Evolutionary conservation across 2,113 vertebrate species (phyloP).

Genomic region (Spea multiplicata): DNA sequence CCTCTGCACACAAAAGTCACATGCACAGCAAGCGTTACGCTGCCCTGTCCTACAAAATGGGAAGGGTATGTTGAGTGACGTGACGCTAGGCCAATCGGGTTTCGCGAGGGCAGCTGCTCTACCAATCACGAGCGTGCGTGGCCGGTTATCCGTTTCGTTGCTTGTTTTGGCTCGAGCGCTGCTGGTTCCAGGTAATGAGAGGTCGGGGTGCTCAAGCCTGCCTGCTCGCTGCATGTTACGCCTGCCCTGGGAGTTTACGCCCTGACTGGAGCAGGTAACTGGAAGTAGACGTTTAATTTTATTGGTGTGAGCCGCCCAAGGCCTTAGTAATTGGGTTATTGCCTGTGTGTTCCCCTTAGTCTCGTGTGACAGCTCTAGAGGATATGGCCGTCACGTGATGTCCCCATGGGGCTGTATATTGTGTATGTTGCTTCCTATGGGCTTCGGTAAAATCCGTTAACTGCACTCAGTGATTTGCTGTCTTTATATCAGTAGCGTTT

Average conservation of each 20-base stretch:
- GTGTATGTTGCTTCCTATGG: too few relatives aligned
- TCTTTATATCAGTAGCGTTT: too few relatives aligned
- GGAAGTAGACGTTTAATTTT: neutral
- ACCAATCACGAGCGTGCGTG: neutral
- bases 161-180: neutral
- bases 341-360: neutral
- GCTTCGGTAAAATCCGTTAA: too few relatives aligned
- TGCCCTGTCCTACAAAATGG: neutral
- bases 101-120: too few relatives aligned
- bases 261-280: conserved; percentile 18
- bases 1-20: conserved; percentile 15
- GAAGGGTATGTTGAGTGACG: neutral
- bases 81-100: neutral
- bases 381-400: too few relatives aligned
- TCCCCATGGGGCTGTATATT: too few relatives aligned
- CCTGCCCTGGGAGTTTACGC: neutral
- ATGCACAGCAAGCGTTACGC: conserved; percentile 10
- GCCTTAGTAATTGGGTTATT: neutral
- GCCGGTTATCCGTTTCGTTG: neutral
- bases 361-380: neutral
- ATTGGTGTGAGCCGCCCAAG: neutral
- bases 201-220: neutral
- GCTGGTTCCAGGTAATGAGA: conserved; percentile 17
- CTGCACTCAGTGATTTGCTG: too few relatives aligned
- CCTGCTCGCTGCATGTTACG: conserved; percentile 1